Percentiles rank a stretch among this genome's conserved stretches.
Evolutionary conservation across 2,888 invertebrate species (phyloP).

Genomic region (Drosophila differens): DNA sequence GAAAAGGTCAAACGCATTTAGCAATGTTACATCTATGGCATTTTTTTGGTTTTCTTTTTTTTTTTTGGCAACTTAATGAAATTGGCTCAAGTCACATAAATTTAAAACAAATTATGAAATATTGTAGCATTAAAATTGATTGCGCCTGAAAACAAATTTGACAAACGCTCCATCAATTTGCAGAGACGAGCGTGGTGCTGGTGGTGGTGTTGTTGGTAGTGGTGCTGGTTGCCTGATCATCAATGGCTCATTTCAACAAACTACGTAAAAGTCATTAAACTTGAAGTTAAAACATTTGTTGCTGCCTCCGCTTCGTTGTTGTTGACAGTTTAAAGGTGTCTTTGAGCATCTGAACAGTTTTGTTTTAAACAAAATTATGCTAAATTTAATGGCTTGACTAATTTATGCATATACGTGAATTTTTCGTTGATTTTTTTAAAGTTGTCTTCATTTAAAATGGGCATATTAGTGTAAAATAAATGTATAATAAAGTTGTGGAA

Average conservation of each 20-base stretch:
- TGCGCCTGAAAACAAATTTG: constrained; percentile 41
- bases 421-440: constrained; percentile 11
- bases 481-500: not conserved
- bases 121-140: constrained; percentile 49
- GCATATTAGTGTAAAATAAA: not conserved
- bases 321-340: constrained; percentile 32
- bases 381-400: constrained; percentile 35
- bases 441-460: not conserved
- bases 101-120: constrained; percentile 44
- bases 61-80: constrained; percentile 32
- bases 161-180: constrained; percentile 58
- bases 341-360: constrained; percentile 49
- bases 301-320: constrained; percentile 4
- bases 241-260: constrained; percentile 40
- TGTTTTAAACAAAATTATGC: constrained; percentile 55
- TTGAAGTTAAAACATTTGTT: constrained; percentile 33
- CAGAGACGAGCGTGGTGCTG: constrained; percentile 8
- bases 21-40: constrained; percentile 36
- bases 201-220: not conserved
- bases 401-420: constrained; percentile 15
- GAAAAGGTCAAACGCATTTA: constrained; percentile 18
- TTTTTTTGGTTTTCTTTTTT: not conserved
- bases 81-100: constrained; percentile 31
- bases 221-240: constrained; percentile 14
- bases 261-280: constrained; percentile 53